A percentile compares a stretch with the other conserved stretches of the same genome.
These are phyloP conservation scores for Clarias fuscus DNA, from an alignment of 2,797 vertebrate genomes.

Conservation along the genomic window DNA sequence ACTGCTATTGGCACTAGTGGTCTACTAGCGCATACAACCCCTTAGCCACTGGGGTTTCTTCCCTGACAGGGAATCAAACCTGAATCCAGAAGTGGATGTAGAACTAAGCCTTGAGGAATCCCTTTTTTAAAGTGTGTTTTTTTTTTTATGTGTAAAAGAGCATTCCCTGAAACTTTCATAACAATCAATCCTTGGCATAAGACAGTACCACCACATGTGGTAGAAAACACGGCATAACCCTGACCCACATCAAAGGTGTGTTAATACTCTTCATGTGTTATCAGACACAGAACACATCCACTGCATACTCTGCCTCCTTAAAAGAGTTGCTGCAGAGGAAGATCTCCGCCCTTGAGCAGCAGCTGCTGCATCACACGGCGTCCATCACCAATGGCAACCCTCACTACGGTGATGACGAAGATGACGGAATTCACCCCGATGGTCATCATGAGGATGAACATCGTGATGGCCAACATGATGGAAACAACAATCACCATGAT, in stretches of 20 bases:
- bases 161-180: neutral
- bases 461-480: constrained; percentile 34
- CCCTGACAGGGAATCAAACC: no score
- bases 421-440: constrained; percentile 6
- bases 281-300: constrained; percentile 78
- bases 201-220: neutral
- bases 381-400: constrained; percentile 43
- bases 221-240: neutral
- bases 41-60: no score
- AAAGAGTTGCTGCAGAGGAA: constrained; percentile 83
- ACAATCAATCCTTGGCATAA: neutral
- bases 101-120: neutral
- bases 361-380: constrained; percentile 68
- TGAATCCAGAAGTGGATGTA: neutral
- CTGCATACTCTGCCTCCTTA: constrained; percentile 77
- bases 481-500: constrained; percentile 24
- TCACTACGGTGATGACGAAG: constrained; percentile 10
- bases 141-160: neutral
- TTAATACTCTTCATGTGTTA: constrained; percentile 30
- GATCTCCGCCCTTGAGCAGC: constrained; percentile 78
- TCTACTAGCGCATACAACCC: no score
- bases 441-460: constrained; percentile 20
- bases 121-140: neutral
- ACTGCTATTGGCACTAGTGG: no score
- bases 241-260: neutral